Conservation (phyloP, 2,113 vertebrate species). For the Columba janthina region DNA sequence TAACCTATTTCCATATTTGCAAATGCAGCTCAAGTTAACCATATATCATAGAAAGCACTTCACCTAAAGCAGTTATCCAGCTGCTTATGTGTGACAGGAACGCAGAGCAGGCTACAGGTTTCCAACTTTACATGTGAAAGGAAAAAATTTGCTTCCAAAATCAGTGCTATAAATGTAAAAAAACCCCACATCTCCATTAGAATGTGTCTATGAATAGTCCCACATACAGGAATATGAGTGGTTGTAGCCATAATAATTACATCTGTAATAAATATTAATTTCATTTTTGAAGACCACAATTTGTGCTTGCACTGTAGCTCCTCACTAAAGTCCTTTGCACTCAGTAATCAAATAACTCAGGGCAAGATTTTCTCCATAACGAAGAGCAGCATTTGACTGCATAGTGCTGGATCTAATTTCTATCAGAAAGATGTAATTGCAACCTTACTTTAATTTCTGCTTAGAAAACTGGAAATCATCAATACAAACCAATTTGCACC, state of each 20-base stretch:
- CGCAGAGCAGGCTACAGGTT: not conserved
- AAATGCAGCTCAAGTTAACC: not conserved
- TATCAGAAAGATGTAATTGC: constrained; percentile 18
- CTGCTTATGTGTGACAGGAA: not conserved
- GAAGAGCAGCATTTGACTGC: not conserved
- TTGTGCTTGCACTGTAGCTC: not conserved
- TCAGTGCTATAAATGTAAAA: not conserved
- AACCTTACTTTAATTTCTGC: not conserved
- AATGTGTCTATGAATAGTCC: not conserved
- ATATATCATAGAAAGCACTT: not conserved
- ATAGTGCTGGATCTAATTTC: not conserved
- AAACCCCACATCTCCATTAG: not conserved
- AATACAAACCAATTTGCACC: not conserved
- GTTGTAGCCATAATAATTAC: not conserved
- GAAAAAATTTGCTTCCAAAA: not conserved
- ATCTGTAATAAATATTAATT: constrained; percentile 13
- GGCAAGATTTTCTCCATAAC: not conserved
- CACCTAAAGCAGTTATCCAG: not conserved
- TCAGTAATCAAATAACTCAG: not conserved
- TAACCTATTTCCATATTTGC: not conserved
- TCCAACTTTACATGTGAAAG: not conserved
- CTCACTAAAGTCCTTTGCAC: not conserved
- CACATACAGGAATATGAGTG: not conserved
- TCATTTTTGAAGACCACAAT: not conserved
- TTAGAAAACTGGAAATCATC: constrained; percentile 11